These are phyloP conservation scores for Silurus lanzhouensis DNA, from an alignment of 2,797 vertebrate species.

Conservation along the genomic window DNA sequence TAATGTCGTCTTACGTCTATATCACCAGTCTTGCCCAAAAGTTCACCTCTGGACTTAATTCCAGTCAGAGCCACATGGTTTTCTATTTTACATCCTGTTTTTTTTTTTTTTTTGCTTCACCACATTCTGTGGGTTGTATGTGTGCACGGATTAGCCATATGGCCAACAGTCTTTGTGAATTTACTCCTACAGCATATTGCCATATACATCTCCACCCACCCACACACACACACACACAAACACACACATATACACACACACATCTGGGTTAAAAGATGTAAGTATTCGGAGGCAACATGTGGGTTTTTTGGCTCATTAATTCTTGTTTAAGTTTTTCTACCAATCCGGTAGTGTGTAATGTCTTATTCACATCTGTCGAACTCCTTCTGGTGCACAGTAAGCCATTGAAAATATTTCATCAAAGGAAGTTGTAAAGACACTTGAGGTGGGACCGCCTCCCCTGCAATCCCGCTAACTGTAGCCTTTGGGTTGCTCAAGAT, in stretches of 20 bases:
- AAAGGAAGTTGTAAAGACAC: constrained; percentile 39
- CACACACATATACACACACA: constrained; percentile 18
- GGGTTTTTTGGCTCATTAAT: constrained; percentile 48
- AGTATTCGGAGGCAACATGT: constrained; percentile 1
- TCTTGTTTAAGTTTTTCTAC: background rate
- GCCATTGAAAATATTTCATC: constrained; percentile 14
- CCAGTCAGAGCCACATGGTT: constrained; percentile 3
- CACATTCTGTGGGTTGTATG: constrained; percentile 2
- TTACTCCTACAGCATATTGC: background rate
- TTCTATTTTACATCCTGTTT: constrained; percentile 28
- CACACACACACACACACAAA: background rate
- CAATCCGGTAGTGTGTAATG: constrained; percentile 17
- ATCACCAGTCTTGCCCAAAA: background rate
- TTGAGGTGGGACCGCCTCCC: constrained; percentile 15
- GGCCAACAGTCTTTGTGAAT: constrained; percentile 22
- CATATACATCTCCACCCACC: background rate
- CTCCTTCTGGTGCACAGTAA: constrained; percentile 14
- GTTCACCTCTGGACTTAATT: background rate
- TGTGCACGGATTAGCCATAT: constrained; percentile 36
- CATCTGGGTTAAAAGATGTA: constrained; percentile 24
- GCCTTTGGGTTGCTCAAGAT: constrained; percentile 45
- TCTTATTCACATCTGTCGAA: constrained; percentile 11
- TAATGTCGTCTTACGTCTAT: background rate
- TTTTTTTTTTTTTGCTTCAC: background rate
- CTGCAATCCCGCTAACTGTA: constrained; percentile 37